Evolutionary conservation across 2,888 invertebrate genomes (phyloP), one percentile per base, ranked within the genome.

Genomic region (Lumbricus terrestris): DNA sequence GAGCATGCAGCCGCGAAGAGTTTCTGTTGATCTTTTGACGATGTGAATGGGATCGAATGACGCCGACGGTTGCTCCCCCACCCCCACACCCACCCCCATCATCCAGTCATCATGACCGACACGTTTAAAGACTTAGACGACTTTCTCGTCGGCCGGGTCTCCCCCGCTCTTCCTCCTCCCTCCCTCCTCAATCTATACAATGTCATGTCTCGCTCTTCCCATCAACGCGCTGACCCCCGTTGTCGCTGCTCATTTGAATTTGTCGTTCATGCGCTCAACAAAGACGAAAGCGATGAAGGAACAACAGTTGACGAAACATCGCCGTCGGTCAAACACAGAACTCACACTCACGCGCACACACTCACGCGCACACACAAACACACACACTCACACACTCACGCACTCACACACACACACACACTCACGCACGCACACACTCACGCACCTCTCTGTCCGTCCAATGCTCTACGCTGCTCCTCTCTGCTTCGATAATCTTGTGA

Each of bases 181-280:
- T 16, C 42, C 42, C 42, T 16, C 16, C 42, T 42, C 42, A 42
- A 4, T 47, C 47, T 47, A 18, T n/a, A n/a, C n/a, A n/a, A n/a
- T 47, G 20, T 1, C 69, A 11, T n/a, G 8, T 3, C 69, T n/a
- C 69, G 6, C 69, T 69, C n/a, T 69, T 69, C 69, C 69, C 69
- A 69, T 69, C 69, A 69, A 69, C 69, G 69, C 69, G n/a, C 69
- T 69, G 69, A 69, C 69, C 69, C 69, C 69, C 69, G 69, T 69
- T n/a, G 54, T 54, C 23, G 69, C 29, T n/a, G n/a, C n/a, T n/a
- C n/a, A 69, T 69, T 69, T 69, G 69, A 69, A 69, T 69, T 69
- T 69, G 69, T 69, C n/a, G 69, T 69, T n/a, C 69, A 69, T 69
- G 69, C 69, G 69, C n/a, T 69, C 69, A 69, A 69, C 69, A 69